phyloP scores from a whole-genome alignment of 2,888 invertebrate genomes.

The Diachrysia chrysitis region DNA sequence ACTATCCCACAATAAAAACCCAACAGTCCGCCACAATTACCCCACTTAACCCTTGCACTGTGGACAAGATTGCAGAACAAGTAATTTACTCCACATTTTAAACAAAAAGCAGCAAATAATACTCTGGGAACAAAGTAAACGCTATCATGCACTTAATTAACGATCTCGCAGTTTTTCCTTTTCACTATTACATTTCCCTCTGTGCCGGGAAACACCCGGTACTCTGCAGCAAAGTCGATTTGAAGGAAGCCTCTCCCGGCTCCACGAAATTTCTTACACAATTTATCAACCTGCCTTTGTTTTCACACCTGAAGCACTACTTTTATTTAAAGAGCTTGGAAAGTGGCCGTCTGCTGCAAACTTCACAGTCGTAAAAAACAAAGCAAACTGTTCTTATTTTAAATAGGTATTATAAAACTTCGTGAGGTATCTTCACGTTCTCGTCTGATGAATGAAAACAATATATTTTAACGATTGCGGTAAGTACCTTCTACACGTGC shows the following conservation, averaged over 20 bases:
- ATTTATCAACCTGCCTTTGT: constrained; percentile 60
- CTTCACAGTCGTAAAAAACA: not conserved
- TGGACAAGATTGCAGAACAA: constrained; percentile 6
- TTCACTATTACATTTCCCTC: constrained; percentile 12
- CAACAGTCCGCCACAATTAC: constrained; percentile 5
- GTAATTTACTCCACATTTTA: constrained; percentile 8
- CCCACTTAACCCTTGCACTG: constrained; percentile 3
- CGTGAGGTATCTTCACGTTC: not conserved
- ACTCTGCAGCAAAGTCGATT: constrained; percentile 31
- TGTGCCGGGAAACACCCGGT: constrained; percentile 13
- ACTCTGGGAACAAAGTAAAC: constrained; percentile 10
- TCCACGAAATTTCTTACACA: constrained; percentile 47
- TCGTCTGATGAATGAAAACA: not conserved
- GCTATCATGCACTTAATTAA: constrained; percentile 36
- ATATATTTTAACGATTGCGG: not conserved
- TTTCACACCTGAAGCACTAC: constrained; percentile 56
- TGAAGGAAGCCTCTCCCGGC: constrained; percentile 36
- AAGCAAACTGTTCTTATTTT: not conserved
- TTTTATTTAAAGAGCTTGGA: constrained; percentile 49
- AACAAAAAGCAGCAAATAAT: constrained; percentile 6
- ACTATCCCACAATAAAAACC: not conserved
- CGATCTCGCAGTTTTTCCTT: constrained; percentile 8
- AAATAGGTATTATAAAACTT: not conserved
- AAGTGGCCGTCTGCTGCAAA: constrained; percentile 9
- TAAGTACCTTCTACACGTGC: too few species aligned